These are phyloP conservation scores for Prietella phreatophila DNA, from an alignment of 2,113 vertebrate species.

Conservation along the genomic window DNA sequence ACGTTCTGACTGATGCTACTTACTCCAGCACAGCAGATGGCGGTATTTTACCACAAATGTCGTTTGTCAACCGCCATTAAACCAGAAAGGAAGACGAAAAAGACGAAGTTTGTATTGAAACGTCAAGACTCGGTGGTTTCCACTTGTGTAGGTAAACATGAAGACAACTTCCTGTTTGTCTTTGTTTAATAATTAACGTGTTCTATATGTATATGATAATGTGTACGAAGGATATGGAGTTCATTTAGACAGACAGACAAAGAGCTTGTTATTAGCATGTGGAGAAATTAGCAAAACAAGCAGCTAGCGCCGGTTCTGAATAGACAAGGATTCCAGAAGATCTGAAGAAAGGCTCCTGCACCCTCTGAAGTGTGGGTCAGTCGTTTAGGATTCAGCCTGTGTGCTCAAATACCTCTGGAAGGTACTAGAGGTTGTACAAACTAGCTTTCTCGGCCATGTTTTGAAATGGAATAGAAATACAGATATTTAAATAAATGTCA, in stretches of 20 bases:
- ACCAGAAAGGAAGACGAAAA: neutral
- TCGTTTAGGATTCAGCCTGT: neutral
- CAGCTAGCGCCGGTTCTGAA: neutral
- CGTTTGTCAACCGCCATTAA: too few relatives aligned
- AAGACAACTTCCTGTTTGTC: neutral
- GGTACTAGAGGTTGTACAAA: neutral
- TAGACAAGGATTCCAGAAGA: neutral
- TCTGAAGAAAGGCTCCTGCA: neutral
- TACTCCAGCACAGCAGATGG: conserved; percentile 5
- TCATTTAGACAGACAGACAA: neutral
- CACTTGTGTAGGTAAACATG: neutral
- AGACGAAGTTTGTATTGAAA: conserved; percentile 14
- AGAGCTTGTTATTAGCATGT: neutral
- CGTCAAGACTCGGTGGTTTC: neutral
- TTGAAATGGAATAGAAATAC: neutral
- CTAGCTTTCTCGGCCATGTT: neutral
- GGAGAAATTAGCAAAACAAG: neutral
- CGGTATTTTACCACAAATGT: neutral
- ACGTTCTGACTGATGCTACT: neutral
- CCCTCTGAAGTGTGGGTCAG: neutral
- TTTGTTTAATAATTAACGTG: neutral
- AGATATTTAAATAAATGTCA: neutral
- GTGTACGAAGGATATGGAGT: neutral
- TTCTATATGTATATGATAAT: neutral
- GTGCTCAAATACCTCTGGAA: neutral